These are phyloP conservation scores for Pomacea canaliculata DNA, from an alignment of 2,888 invertebrate species.

Conservation along the genomic window DNA sequence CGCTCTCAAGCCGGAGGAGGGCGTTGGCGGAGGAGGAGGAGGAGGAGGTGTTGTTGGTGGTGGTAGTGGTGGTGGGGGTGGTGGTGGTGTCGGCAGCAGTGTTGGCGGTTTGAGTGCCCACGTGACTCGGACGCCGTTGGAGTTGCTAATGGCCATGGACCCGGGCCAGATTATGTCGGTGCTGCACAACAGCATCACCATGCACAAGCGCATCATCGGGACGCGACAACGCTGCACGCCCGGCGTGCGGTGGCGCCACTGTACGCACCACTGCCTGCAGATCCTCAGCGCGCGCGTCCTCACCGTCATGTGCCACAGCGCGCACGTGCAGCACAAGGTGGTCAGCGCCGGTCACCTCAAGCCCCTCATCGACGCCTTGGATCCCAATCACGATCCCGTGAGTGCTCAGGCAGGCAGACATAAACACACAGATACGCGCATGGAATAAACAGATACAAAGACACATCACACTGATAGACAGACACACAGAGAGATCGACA, in stretches of 20 bases:
- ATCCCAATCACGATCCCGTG: slow-evolving; percentile 77
- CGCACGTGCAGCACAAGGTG: slow-evolving; percentile 73
- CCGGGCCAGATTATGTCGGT: slow-evolving; percentile 74
- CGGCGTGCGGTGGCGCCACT: slow-evolving; percentile 75
- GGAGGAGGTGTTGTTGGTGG: slow-evolving; percentile 36
- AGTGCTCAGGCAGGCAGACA: slow-evolving; percentile 47
- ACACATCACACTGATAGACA: neutral
- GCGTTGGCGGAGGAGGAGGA: slow-evolving; percentile 27
- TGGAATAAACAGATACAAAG: neutral
- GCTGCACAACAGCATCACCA: slow-evolving; percentile 75
- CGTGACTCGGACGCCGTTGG: slow-evolving; percentile 58
- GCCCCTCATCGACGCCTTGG: slow-evolving; percentile 75
- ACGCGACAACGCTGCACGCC: slow-evolving; percentile 76
- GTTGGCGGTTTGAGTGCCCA: slow-evolving; percentile 1
- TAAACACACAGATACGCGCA: neutral
- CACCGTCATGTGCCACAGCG: slow-evolving; percentile 75
- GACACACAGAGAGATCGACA: neutral
- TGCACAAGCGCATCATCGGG: slow-evolving; percentile 76
- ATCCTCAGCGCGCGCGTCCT: slow-evolving; percentile 75
- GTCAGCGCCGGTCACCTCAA: slow-evolving; percentile 75
- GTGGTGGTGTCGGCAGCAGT: slow-evolving; percentile 27
- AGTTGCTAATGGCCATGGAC: slow-evolving; percentile 66
- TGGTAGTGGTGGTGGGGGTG: neutral
- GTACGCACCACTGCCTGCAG: slow-evolving; percentile 76
- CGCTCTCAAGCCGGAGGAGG: slow-evolving; percentile 35